These are phyloP conservation scores for Osmoderma eremita DNA, from an alignment of 2,888 invertebrate species.

Conservation along the genomic window DNA sequence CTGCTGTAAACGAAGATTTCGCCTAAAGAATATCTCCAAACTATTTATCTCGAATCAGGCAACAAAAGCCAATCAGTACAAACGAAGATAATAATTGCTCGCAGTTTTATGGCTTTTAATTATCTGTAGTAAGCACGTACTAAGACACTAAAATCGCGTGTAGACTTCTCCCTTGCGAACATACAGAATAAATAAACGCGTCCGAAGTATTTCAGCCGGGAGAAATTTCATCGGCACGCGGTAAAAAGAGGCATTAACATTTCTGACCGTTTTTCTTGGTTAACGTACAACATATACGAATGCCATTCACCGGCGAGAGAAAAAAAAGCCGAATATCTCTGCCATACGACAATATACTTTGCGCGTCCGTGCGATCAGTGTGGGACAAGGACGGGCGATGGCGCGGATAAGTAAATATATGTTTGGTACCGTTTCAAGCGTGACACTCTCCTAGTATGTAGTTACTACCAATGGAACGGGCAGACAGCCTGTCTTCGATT, in stretches of 20 bases:
- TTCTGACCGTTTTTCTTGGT: conserved; percentile 32
- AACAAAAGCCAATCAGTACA: conserved; percentile 23
- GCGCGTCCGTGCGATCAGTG: background rate
- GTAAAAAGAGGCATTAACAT: conserved; percentile 38
- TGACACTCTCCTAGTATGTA: background rate
- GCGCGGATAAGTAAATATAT: conserved; percentile 8
- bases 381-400: background rate
- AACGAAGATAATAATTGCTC: conserved; percentile 1
- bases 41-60: background rate
- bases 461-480: conserved; percentile 10
- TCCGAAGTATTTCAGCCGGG: conserved; percentile 20
- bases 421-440: conserved; percentile 4
- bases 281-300: too few relatives aligned
- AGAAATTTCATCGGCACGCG: conserved; percentile 38
- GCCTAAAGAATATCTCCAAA: too few relatives aligned
- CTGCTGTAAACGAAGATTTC: too few relatives aligned
- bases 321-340: conserved; percentile 5
- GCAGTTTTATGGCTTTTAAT: conserved; percentile 33
- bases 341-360: background rate
- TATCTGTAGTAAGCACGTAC: conserved; percentile 15
- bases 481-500: conserved; percentile 33
- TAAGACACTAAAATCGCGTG: conserved; percentile 26
- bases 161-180: too few relatives aligned
- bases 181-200: conserved; percentile 26
- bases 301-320: conserved; percentile 1